These are phyloP conservation scores for Myripristis jacobus DNA, from an alignment of 2,797 vertebrate species.

Conservation along the genomic window DNA sequence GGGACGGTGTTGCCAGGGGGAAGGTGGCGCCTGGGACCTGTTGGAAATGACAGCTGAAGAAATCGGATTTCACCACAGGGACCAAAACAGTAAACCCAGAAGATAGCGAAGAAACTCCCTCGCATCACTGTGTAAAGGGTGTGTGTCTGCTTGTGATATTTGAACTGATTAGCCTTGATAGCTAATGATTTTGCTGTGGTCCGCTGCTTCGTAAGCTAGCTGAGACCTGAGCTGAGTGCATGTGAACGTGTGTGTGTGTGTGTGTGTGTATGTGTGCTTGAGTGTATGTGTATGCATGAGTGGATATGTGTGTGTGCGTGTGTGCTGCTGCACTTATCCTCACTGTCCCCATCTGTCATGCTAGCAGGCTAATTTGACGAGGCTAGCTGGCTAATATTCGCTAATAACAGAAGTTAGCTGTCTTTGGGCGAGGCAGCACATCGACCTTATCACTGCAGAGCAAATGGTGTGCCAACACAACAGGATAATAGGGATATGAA, in stretches of 20 bases:
- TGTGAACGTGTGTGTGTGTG: too few relatives aligned
- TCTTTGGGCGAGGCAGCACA: conserved; percentile 39
- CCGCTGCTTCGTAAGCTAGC: conserved; percentile 57
- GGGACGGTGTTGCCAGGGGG: conserved; percentile 77
- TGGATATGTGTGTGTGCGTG: not conserved
- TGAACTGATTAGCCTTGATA: conserved; percentile 56
- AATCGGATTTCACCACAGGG: conserved; percentile 71
- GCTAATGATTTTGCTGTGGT: conserved; percentile 52
- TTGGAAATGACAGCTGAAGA: conserved; percentile 84
- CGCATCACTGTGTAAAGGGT: conserved; percentile 66
- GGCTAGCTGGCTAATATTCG: conserved; percentile 68
- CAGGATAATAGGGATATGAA: not conserved
- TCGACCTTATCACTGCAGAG: not conserved
- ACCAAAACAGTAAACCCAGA: conserved; percentile 57
- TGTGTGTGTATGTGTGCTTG: not conserved
- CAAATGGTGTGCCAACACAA: not conserved
- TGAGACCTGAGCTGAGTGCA: conserved; percentile 29
- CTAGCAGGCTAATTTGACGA: conserved; percentile 73
- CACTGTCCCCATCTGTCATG: conserved; percentile 57
- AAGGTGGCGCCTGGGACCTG: conserved; percentile 80
- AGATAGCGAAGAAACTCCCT: conserved; percentile 70
- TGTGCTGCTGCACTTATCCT: not conserved
- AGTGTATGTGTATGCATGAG: not conserved
- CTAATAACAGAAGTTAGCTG: conserved; percentile 67
- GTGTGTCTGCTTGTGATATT: conserved; percentile 49